A percentile compares a stretch with the other conserved stretches of the same genome.
phyloP scores from a whole-genome alignment of 2,113 vertebrate genomes.

The Oncorhynchus gorbuscha region DNA sequence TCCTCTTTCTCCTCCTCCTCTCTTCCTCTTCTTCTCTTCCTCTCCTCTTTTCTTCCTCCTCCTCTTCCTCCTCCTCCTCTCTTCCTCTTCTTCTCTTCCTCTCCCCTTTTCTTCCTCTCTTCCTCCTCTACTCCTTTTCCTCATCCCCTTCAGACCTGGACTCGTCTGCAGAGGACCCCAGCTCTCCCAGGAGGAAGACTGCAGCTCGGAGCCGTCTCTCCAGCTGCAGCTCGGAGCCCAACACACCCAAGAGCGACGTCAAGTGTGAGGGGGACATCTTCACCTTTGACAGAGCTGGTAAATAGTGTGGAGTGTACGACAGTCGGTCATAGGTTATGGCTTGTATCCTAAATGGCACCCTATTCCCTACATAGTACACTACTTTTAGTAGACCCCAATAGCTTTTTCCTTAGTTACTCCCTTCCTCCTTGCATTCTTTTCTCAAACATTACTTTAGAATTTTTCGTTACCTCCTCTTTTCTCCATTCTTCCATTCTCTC shows the following conservation, averaged over 20 bases:
- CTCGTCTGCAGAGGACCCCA: conserved; percentile 81
- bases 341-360: no score
- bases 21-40: no score
- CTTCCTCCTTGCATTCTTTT: background rate
- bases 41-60: no score
- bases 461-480: no score
- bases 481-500: no score
- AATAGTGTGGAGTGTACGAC: background rate
- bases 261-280: conserved; percentile 92
- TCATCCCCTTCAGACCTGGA: conserved; percentile 76
- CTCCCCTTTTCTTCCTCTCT: no score
- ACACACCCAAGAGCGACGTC: conserved; percentile 88
- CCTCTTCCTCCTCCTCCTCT: no score
- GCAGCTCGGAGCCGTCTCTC: conserved; percentile 74
- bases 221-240: conserved; percentile 91
- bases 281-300: conserved; percentile 84
- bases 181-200: conserved; percentile 87
- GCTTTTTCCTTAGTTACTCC: background rate
- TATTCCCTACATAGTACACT: background rate
- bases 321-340: no score
- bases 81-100: no score
- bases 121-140: no score
- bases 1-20: no score
- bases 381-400: background rate
- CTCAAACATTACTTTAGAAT: background rate